Base-by-base conservation (phyloP, 1,140 invertebrate genomes). In the Papilio dardanus region DNA sequence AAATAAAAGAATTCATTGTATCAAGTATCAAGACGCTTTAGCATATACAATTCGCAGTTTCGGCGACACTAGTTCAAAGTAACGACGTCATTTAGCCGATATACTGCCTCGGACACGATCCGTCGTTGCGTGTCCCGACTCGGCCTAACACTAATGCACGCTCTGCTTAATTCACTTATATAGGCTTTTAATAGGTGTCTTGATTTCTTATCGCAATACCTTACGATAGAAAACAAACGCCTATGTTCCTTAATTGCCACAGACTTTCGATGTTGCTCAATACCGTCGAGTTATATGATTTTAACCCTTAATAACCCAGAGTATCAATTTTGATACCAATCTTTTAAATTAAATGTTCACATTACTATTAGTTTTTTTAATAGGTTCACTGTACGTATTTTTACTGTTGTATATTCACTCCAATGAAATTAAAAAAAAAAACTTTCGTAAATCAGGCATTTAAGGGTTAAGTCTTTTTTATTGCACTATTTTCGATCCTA, bases 31-130 rank as follows among this genome's bases (percentile, higher is more conserved):
- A 89, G 66, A 79, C 8, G 1, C 19, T 67, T 67, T 10, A 42
- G 67, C 68, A 8, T 3, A 0, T 1, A 12, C 33, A 35, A 12
- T 37, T 33, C 35, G 77, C 75, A 85, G 82, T 84, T 89, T 89
- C 73, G 86, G 83, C 81, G 81, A 83, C 81, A 82, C 82, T 81
- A 83, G 80, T 77, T 79, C 79, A 78, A 81, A 81, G 71, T 84
- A 87, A 89, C 83, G 79, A 82, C 85, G 86, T 88, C 86, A 82
- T 88, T 87, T 76, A 77, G 74, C 79, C 83, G 80, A 86, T 88
- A 86, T 84, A 86, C 81, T 81, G 82, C 73, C 21, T 40, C 77
- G 77, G 76, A 80, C 80, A 73, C 79, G 86, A 83, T 83, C 80
- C 81, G 77, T 81, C 77, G 78, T 80, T 76, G 77, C 81, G 81